Percentiles rank a stretch among this genome's conserved stretches.
These are phyloP conservation scores for Meleagris gallopavo DNA, from an alignment of 2,113 vertebrate species.

Conservation along the genomic window DNA sequence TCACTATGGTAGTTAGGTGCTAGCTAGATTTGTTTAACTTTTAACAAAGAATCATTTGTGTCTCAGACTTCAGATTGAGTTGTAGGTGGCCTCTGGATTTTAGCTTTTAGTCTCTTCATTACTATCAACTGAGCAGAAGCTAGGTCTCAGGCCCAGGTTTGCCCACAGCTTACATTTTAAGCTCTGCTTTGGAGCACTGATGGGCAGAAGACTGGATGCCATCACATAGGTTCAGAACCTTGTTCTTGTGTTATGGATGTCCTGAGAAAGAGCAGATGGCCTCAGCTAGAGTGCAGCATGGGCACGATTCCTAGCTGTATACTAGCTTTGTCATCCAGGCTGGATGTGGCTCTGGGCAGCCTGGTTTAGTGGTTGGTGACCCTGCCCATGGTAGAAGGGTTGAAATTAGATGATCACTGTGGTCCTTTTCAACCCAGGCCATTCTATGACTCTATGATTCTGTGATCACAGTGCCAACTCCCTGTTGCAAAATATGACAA, in stretches of 20 bases:
- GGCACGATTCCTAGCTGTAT: background rate
- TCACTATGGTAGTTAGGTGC: background rate
- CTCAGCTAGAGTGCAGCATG: background rate
- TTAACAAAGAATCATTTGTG: background rate
- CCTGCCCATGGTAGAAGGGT: no score
- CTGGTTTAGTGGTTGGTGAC: no score
- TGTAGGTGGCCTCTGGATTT: background rate
- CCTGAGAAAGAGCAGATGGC: background rate
- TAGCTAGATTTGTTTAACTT: background rate
- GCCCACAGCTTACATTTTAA: background rate
- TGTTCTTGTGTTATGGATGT: background rate
- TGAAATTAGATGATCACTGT: no score
- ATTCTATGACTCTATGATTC: no score
- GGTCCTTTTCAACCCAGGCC: no score
- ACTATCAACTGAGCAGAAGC: background rate
- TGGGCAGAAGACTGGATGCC: background rate
- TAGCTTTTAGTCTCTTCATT: fast-evolving
- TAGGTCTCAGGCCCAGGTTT: background rate
- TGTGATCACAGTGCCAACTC: background rate
- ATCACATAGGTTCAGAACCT: background rate
- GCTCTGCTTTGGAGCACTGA: background rate
- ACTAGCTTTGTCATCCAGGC: background rate
- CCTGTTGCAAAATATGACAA: background rate
- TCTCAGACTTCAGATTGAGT: background rate
- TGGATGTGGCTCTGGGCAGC: no score